Percentiles rank a stretch among this genome's conserved stretches.
Conservation (phyloP, 2,797 vertebrate species). For the Chelonia mydas region DNA sequence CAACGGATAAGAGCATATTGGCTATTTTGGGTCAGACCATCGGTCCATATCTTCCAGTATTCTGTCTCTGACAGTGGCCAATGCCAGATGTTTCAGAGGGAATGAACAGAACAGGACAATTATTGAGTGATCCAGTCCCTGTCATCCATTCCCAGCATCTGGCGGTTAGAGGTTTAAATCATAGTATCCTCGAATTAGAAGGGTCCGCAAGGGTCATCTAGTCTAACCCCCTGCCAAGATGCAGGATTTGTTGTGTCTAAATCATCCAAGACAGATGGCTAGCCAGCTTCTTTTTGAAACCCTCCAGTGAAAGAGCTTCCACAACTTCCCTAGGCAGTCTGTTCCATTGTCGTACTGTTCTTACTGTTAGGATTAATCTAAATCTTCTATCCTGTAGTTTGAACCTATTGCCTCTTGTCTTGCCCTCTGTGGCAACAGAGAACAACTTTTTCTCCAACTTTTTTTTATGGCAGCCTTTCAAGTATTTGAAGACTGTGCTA, state of each 20-base stretch:
- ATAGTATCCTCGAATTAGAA: background rate
- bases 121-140: background rate
- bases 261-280: background rate
- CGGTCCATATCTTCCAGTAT: background rate
- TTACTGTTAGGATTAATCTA: background rate
- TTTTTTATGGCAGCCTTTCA: background rate
- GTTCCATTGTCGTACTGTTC: background rate
- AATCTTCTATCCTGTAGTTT: background rate
- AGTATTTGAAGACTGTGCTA: background rate
- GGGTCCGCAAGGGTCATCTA: background rate
- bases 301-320: background rate
- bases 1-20: background rate
- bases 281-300: background rate
- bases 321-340: background rate
- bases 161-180: background rate
- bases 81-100: background rate
- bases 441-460: background rate
- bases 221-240: background rate
- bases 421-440: background rate
- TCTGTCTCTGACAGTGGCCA: background rate
- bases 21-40: background rate
- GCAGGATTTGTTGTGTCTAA: background rate
- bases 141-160: background rate
- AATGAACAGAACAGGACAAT: background rate
- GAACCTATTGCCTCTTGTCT: background rate